A percentile compares a stretch with the other conserved stretches of the same genome.
phyloP scores from a whole-genome alignment of 2,113 vertebrate genomes.

The Tetrao urogallus region DNA sequence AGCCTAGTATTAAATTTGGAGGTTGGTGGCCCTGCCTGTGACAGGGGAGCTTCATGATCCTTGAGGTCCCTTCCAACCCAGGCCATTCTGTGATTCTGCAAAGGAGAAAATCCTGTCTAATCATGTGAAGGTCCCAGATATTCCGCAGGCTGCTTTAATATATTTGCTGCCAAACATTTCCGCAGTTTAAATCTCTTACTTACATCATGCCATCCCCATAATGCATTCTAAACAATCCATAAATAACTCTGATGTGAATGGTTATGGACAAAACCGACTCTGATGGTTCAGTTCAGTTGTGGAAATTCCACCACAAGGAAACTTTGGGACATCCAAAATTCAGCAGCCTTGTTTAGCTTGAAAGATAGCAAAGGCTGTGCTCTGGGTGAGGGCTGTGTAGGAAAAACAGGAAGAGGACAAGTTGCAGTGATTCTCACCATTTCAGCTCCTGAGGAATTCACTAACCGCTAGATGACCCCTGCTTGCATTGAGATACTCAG shows the following conservation, averaged over 20 bases:
- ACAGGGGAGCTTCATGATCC: too few relatives aligned
- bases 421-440: not conserved
- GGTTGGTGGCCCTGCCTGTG: too few relatives aligned
- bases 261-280: fast-evolving
- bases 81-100: too few relatives aligned
- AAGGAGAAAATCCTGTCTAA: not conserved
- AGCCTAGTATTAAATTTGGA: too few relatives aligned
- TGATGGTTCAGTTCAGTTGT: not conserved
- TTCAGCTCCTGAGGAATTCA: not conserved
- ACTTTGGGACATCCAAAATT: not conserved
- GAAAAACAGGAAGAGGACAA: not conserved
- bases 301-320: not conserved
- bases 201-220: not conserved
- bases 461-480: not conserved
- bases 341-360: fast-evolving
- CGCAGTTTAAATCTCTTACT: not conserved
- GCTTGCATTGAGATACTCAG: fast-evolving
- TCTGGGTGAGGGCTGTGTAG: not conserved
- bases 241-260: not conserved
- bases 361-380: not conserved
- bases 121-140: fast-evolving
- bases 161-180: not conserved
- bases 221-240: not conserved
- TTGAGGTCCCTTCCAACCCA: too few relatives aligned
- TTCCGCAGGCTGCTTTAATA: not conserved